Evolutionary conservation across 2,797 vertebrate genomes (phyloP).

Genomic region (Rhinogobio ventralis): DNA sequence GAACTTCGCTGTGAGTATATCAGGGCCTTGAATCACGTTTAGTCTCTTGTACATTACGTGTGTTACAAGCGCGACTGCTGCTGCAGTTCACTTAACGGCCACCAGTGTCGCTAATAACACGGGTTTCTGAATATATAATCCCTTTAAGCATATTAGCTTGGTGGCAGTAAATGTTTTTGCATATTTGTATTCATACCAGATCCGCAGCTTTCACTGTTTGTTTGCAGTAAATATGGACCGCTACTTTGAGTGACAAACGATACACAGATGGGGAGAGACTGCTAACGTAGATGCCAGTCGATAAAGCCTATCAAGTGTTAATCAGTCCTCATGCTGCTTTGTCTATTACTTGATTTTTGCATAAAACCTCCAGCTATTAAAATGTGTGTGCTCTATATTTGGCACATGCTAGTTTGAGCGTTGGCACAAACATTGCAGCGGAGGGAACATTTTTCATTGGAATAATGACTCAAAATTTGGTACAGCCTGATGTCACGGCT

Average conservation of each 20-base stretch:
- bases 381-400: not conserved
- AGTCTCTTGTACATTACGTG: no score
- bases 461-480: not conserved
- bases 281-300: constrained; percentile 70
- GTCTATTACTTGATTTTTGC: constrained; percentile 30
- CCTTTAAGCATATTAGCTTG: not conserved
- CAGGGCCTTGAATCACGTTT: no score
- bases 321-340: constrained; percentile 54
- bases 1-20: no score
- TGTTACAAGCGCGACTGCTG: no score
- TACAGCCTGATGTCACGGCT: not conserved
- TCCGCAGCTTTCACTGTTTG: constrained; percentile 69
- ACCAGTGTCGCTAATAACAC: not conserved
- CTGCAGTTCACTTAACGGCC: not conserved
- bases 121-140: not conserved
- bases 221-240: constrained; percentile 63
- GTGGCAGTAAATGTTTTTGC: not conserved
- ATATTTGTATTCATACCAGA: constrained; percentile 61
- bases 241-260: constrained; percentile 73
- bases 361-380: not conserved
- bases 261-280: constrained; percentile 67
- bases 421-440: not conserved
- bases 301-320: constrained; percentile 66
- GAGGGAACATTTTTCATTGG: not conserved
- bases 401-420: not conserved